These are phyloP conservation scores for Crocallis elinguaria DNA, from an alignment of 2,888 invertebrate genomes.

Conservation along the genomic window DNA sequence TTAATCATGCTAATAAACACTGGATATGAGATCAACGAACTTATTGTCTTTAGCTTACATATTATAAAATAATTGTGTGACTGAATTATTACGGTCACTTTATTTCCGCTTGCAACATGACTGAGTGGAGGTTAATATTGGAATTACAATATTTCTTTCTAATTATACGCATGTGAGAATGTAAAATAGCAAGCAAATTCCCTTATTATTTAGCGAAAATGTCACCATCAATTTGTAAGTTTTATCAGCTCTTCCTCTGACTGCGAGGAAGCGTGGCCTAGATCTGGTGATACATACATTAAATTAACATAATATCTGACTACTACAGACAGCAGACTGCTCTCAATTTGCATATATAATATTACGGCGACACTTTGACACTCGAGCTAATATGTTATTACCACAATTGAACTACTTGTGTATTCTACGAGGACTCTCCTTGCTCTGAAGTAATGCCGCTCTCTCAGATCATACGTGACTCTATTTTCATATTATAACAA, in stretches of 20 bases:
- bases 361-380: slow-evolving; percentile 40
- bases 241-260: slow-evolving; percentile 63
- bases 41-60: background rate
- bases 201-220: slow-evolving; percentile 18
- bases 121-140: too few species aligned
- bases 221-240: slow-evolving; percentile 62
- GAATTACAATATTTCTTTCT: too few species aligned
- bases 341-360: slow-evolving; percentile 44
- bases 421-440: slow-evolving; percentile 29
- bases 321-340: slow-evolving; percentile 44
- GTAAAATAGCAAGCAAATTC: too few species aligned
- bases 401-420: slow-evolving; percentile 29
- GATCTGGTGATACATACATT: slow-evolving; percentile 54
- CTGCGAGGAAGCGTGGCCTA: slow-evolving; percentile 68
- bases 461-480: slow-evolving; percentile 34
- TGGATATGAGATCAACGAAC: background rate
- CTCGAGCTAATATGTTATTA: slow-evolving; percentile 33
- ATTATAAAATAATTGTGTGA: too few species aligned
- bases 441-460: slow-evolving; percentile 27
- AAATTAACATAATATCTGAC: slow-evolving; percentile 56
- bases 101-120: too few species aligned
- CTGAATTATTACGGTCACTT: too few species aligned
- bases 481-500: slow-evolving; percentile 23
- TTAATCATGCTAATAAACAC: slow-evolving; percentile 26
- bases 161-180: too few species aligned